phyloP scores from a whole-genome alignment of 2,113 vertebrate species.

The Pteropus alecto region DNA sequence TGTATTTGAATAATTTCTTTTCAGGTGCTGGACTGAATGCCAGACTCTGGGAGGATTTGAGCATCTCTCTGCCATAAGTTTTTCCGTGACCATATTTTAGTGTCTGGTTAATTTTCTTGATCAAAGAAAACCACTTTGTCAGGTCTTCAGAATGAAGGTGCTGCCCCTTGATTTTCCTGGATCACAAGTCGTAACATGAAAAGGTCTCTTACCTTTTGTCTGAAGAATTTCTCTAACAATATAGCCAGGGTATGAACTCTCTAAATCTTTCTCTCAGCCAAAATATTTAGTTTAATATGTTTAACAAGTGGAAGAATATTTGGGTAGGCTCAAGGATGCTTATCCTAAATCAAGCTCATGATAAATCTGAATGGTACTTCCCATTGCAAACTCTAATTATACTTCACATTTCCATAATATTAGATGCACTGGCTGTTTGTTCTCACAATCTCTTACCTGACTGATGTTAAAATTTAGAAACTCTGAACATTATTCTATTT shows the following conservation, averaged over 20 bases:
- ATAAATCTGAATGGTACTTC: background rate
- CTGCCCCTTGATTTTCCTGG: constrained; percentile 1
- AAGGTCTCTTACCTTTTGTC: constrained; percentile 3
- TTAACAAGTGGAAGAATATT: background rate
- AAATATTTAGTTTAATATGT: constrained; percentile 22
- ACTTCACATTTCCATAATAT: background rate
- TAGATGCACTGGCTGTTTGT: background rate
- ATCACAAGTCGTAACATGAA: background rate
- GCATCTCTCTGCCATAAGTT: constrained; percentile 69
- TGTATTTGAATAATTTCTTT: constrained; percentile 85
- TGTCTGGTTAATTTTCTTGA: constrained; percentile 49
- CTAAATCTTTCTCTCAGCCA: constrained; percentile 3
- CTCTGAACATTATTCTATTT: background rate
- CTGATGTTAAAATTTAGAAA: background rate
- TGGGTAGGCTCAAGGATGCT: background rate
- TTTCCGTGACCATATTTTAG: constrained; percentile 65
- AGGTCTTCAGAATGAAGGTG: constrained; percentile 43
- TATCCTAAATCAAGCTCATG: background rate
- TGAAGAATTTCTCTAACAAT: constrained; percentile 22
- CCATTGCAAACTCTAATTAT: background rate
- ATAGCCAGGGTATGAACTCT: background rate
- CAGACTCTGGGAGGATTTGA: constrained; percentile 71
- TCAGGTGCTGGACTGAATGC: constrained; percentile 81
- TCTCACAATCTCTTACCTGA: background rate
- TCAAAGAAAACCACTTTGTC: constrained; percentile 66